Conservation (phyloP, 1,140 invertebrate species). For the Monochamus saltuarius region DNA sequence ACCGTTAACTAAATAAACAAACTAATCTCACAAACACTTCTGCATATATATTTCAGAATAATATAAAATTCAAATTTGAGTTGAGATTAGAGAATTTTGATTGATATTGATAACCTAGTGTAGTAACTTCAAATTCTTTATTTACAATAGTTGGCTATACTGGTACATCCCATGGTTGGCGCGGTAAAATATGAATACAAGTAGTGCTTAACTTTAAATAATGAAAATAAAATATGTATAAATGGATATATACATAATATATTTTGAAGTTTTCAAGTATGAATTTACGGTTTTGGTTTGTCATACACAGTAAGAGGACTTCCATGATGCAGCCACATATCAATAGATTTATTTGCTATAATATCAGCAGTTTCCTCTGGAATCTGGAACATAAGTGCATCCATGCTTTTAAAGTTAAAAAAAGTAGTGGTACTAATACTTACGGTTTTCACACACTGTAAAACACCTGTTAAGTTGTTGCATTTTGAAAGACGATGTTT, state of each 20-base stretch:
- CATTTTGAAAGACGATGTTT: slow-evolving; percentile 65
- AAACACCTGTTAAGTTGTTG: slow-evolving; percentile 59
- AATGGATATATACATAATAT: slow-evolving; percentile 1
- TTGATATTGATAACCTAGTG: too few species aligned
- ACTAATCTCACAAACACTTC: too few species aligned
- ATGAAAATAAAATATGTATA: neutral
- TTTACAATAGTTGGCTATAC: too few species aligned
- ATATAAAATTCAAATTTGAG: too few species aligned
- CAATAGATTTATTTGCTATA: slow-evolving; percentile 77
- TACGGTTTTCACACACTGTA: slow-evolving; percentile 68
- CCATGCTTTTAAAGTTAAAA: too few species aligned
- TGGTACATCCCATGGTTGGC: too few species aligned
- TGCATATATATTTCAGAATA: too few species aligned
- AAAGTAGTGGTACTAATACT: slow-evolving; percentile 32
- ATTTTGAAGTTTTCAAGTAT: neutral
- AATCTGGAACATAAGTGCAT: slow-evolving; percentile 59
- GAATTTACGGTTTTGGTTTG: slow-evolving; percentile 38
- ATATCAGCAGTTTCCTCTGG: slow-evolving; percentile 73
- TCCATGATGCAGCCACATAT: slow-evolving; percentile 70
- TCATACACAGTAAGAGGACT: slow-evolving; percentile 49
- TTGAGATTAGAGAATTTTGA: too few species aligned
- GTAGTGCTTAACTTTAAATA: too few species aligned
- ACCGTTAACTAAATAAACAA: too few species aligned
- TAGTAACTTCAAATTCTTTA: too few species aligned
- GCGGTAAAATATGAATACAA: too few species aligned